Evolutionary conservation across 2,888 invertebrate species (phyloP), one percentile per base, ranked within the genome.

Genomic region (Lamellibrachia columna): DNA sequence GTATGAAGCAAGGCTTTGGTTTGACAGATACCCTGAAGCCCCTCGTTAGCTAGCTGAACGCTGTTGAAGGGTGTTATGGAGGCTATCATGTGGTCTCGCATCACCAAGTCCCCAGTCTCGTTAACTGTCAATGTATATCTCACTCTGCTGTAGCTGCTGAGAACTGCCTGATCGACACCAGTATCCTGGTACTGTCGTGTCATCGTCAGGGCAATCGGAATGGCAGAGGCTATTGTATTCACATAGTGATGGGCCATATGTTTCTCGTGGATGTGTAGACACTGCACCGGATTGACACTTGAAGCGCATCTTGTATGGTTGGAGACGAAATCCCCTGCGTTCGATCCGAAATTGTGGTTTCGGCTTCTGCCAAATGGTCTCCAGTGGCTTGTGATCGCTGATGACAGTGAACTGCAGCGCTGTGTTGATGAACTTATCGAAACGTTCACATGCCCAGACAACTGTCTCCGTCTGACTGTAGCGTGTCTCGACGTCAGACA

Each of bases 371-470:
- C 94, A 95, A 15, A 95, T 94, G 22, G 93, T 93, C 58, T 94
- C 92, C 28, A 95, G 90, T 15, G 95, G 95, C 93, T 95, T 94
- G 93, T 95, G 95, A 92, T 95, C 95, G 9, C 94, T 95, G 90
- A 94, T 90, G 3, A 95, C 91, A 1, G 91, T 94, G 93, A 95
- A 95, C 60, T 60, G 60, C 40, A 93, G 92, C 9, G n/a, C 93
- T 53, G 95, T 95, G 92, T 94, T 94, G 7, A 95, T 90, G 91
- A 94, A 95, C 53, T 95, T 58, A 90, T 95, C 94, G 93, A 95
- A 95, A 91, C 95, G 95, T 93, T 95, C 95, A 90, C 94, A 94
- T 6, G 94, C 94, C 95, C 94, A 95, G 53, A 93, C 91, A 15
- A 94, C 90, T 7, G 92, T 90, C 7, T 95, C 95, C 8, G 95